Percentiles rank a stretch among this genome's conserved stretches.
These are phyloP conservation scores for Drosophila colorata DNA, from an alignment of 2,888 invertebrate species.

Conservation along the genomic window DNA sequence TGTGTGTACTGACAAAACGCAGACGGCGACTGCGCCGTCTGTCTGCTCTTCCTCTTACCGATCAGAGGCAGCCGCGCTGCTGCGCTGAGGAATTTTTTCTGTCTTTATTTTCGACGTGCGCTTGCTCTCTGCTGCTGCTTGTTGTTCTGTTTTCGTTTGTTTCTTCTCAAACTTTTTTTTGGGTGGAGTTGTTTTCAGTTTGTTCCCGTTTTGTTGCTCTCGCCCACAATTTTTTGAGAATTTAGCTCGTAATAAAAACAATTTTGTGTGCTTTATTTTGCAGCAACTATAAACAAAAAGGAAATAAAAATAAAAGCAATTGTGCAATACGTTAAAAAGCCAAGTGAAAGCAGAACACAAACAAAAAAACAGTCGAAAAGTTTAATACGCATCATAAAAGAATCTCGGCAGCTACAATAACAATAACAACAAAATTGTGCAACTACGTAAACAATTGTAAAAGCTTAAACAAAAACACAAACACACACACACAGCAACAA, in stretches of 20 bases:
- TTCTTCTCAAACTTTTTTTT: conserved; percentile 66
- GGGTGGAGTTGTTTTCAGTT: conserved; percentile 78
- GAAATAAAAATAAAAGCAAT: conserved; percentile 44
- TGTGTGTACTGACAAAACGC: conserved; percentile 46
- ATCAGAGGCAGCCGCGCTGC: conserved; percentile 53
- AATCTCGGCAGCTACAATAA: conserved; percentile 48
- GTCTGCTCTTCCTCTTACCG: conserved; percentile 46
- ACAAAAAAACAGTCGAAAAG: conserved; percentile 44
- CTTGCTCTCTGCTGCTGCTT: conserved; percentile 48
- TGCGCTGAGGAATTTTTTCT: conserved; percentile 71
- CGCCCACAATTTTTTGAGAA: conserved; percentile 40
- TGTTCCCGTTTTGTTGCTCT: conserved; percentile 51
- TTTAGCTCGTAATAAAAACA: conserved; percentile 33
- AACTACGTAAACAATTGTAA: conserved; percentile 59
- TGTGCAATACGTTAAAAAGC: conserved; percentile 67
- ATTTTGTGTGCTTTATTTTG: conserved; percentile 48
- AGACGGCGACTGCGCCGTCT: conserved; percentile 53
- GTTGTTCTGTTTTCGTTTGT: conserved; percentile 49
- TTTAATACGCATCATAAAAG: conserved; percentile 49
- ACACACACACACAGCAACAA: conserved; percentile 27
- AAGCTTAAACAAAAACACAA: conserved; percentile 44
- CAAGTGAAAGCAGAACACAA: conserved; percentile 40
- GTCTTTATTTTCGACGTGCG: conserved; percentile 66
- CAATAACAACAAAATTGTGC: conserved; percentile 43
- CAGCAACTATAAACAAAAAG: conserved; percentile 47